Percentiles rank a stretch among this genome's conserved stretches.
Evolutionary conservation across 2,888 invertebrate genomes (phyloP).

Genomic region (Ditylenchus weischeri): DNA sequence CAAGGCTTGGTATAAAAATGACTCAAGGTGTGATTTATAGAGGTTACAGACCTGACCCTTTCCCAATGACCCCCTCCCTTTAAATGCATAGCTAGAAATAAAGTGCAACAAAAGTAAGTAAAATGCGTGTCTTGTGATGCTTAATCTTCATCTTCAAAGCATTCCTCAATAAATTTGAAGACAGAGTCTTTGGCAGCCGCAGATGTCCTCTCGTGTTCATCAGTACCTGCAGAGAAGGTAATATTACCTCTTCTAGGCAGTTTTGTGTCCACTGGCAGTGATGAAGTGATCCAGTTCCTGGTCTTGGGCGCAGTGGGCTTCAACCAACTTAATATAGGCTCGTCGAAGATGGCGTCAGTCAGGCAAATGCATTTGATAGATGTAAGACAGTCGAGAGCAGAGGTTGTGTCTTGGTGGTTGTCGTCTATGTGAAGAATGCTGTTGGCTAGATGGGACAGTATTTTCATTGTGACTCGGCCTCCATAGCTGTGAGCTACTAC

Average conservation of each 20-base stretch:
- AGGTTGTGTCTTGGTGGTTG: conserved; percentile 19
- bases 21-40: too few species aligned
- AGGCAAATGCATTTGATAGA: conserved; percentile 67
- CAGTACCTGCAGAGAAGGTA: conserved; percentile 47
- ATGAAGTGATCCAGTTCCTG: conserved; percentile 58
- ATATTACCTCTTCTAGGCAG: conserved; percentile 8
- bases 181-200: conserved; percentile 56
- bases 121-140: too few species aligned
- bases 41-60: too few species aligned
- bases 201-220: conserved; percentile 56
- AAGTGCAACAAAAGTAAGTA: too few species aligned
- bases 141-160: background rate
- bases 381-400: background rate
- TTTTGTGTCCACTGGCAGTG: conserved; percentile 39
- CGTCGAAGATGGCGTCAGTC: conserved; percentile 68
- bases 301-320: background rate
- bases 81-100: too few species aligned
- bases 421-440: conserved; percentile 9
- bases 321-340: background rate
- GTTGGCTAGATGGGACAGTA: conserved; percentile 4
- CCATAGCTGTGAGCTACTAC: conserved; percentile 80
- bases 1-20: too few species aligned
- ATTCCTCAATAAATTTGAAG: conserved; percentile 54
- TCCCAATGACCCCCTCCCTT: too few species aligned
- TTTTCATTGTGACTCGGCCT: conserved; percentile 60